A percentile compares a stretch with the other conserved stretches of the same genome.
phyloP scores from a whole-genome alignment of 2,113 vertebrate genomes.

The Marmota monax region DNA sequence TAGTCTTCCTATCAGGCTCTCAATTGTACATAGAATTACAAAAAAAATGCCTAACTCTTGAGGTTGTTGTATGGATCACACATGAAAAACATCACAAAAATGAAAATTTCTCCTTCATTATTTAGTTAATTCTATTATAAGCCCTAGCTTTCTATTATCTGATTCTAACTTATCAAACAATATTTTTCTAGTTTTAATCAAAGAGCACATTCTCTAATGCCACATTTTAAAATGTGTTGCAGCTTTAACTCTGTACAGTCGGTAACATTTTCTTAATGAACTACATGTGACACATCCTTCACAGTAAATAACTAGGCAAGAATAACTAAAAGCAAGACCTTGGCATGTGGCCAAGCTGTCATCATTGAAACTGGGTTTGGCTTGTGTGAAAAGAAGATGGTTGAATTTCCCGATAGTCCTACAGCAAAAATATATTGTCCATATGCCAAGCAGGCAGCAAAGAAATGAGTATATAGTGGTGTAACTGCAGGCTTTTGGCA shows the following conservation, averaged over 20 bases:
- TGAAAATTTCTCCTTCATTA: background rate
- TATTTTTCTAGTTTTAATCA: slow-evolving; percentile 22
- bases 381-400: slow-evolving; percentile 53
- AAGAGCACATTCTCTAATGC: slow-evolving; percentile 6
- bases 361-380: slow-evolving; percentile 1
- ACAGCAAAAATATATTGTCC: slow-evolving; percentile 17
- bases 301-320: slow-evolving; percentile 50
- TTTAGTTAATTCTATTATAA: slow-evolving; percentile 9
- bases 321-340: slow-evolving; percentile 24
- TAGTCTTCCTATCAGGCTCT: background rate
- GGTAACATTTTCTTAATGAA: slow-evolving; percentile 56
- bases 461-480: background rate
- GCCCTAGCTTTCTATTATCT: background rate
- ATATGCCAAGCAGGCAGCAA: slow-evolving; percentile 46
- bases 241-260: slow-evolving; percentile 30
- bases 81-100: background rate
- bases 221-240: slow-evolving; percentile 2
- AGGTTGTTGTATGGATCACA: background rate
- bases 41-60: slow-evolving; percentile 53
- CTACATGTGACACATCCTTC: slow-evolving; percentile 24
- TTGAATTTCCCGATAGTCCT: slow-evolving; percentile 29
- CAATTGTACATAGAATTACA: background rate
- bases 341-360: slow-evolving; percentile 45
- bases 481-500: background rate
- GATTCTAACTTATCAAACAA: background rate